Evolutionary conservation across 1,140 invertebrate species (phyloP).

Genomic region (Eriosoma lanigerum): DNA sequence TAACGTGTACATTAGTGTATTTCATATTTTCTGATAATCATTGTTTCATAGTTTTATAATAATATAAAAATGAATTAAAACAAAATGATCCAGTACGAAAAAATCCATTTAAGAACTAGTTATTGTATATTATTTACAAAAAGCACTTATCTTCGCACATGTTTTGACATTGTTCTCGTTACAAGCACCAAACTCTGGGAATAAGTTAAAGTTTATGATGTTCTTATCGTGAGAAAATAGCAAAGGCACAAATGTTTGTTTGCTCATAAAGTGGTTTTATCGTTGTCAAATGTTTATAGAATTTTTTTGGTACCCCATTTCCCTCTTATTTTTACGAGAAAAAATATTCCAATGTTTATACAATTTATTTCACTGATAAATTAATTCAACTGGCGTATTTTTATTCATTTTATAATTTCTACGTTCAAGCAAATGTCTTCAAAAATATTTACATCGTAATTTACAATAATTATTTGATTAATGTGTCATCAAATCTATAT

Average conservation of each 20-base stretch:
- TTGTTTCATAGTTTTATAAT: too few species aligned
- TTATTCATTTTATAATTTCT: too few species aligned
- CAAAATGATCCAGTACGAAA: background rate
- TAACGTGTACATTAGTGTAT: too few species aligned
- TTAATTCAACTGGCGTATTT: background rate
- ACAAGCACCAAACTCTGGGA: background rate
- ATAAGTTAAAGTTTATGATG: constrained; percentile 17
- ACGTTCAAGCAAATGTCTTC: too few species aligned
- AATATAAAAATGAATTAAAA: constrained; percentile 20
- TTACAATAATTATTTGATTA: too few species aligned
- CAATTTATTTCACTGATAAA: background rate
- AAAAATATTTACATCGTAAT: too few species aligned
- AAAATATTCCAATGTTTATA: constrained; percentile 16
- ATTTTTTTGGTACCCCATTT: background rate
- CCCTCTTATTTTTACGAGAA: background rate
- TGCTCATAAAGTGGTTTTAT: constrained; percentile 39
- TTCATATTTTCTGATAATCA: too few species aligned
- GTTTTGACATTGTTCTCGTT: constrained; percentile 4
- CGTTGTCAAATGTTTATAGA: background rate
- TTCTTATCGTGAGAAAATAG: constrained; percentile 4
- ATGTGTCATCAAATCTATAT: too few species aligned
- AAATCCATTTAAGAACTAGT: constrained; percentile 10
- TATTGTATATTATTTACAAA: background rate
- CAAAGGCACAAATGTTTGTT: constrained; percentile 33
- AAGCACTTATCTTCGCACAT: background rate